These are phyloP conservation scores for Progne subis DNA, from an alignment of 2,113 vertebrate genomes.

Conservation along the genomic window DNA sequence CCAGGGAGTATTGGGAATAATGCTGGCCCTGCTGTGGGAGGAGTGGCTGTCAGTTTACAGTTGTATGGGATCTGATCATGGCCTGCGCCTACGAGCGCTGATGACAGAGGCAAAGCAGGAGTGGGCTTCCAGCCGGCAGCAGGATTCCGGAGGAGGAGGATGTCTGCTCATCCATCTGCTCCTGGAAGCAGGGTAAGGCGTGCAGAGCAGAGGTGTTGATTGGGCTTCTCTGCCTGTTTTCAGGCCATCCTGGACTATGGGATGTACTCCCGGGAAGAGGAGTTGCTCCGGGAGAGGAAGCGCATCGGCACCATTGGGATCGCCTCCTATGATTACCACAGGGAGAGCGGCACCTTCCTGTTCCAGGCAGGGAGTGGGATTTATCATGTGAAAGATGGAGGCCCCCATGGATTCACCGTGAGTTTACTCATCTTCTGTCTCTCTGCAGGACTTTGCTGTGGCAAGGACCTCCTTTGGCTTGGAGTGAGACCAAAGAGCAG, in stretches of 20 bases:
- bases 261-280: slow-evolving; percentile 85
- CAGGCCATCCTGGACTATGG: slow-evolving; percentile 83
- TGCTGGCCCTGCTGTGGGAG: neutral
- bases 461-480: neutral
- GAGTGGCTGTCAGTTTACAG: neutral
- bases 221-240: neutral
- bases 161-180: slow-evolving; percentile 51
- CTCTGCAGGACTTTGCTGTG: neutral
- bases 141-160: slow-evolving; percentile 9
- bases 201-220: neutral
- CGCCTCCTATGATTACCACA: slow-evolving; percentile 82
- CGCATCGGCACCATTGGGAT: slow-evolving; percentile 82
- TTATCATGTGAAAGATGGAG: slow-evolving; percentile 81
- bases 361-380: slow-evolving; percentile 80
- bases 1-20: neutral
- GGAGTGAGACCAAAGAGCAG: neutral
- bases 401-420: slow-evolving; percentile 82
- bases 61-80: neutral
- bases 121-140: neutral
- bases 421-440: slow-evolving; percentile 22
- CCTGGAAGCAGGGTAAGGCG: neutral
- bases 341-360: slow-evolving; percentile 79
- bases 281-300: slow-evolving; percentile 81
- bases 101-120: neutral
- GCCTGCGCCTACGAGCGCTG: neutral